A percentile compares a stretch with the other conserved stretches of the same genome.
Conservation (phyloP, 2,797 vertebrate genomes). For the Heteromormyrus szaboi region DNA sequence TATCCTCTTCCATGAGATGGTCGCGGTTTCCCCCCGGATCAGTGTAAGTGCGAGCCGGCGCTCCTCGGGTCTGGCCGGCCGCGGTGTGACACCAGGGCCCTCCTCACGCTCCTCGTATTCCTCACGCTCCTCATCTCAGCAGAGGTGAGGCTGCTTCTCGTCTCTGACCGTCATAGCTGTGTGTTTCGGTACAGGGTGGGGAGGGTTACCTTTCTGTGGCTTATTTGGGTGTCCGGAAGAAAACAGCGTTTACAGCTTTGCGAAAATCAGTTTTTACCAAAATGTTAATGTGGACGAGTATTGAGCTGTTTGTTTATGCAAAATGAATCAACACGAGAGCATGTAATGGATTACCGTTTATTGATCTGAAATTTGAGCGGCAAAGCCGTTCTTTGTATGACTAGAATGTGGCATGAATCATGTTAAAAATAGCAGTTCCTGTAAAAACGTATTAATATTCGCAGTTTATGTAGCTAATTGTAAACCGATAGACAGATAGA, state of each 20-base stretch:
- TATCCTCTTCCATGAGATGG: not conserved
- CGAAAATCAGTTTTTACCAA: not conserved
- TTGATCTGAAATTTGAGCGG: not conserved
- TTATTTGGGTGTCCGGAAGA: not conserved
- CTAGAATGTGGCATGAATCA: not conserved
- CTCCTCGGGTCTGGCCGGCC: not conserved
- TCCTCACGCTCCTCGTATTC: not conserved
- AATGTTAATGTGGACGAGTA: not conserved
- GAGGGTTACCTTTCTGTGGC: not conserved
- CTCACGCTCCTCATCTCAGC: not conserved
- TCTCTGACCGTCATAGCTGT: not conserved
- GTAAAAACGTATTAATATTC: not conserved
- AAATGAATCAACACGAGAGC: not conserved
- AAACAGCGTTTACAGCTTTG: not conserved
- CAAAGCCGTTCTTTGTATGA: not conserved
- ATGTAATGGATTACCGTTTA: not conserved
- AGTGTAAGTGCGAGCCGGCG: not conserved
- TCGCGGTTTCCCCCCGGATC: not conserved
- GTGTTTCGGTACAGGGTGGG: not conserved
- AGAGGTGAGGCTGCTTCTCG: not conserved
- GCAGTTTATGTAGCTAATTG: not conserved
- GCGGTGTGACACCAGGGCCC: not conserved
- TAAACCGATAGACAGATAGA: not conserved
- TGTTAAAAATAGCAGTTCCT: not conserved
- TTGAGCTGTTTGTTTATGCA: not conserved